Conservation (phyloP, 2,113 vertebrate species). For the Polyodon spathula region DNA sequence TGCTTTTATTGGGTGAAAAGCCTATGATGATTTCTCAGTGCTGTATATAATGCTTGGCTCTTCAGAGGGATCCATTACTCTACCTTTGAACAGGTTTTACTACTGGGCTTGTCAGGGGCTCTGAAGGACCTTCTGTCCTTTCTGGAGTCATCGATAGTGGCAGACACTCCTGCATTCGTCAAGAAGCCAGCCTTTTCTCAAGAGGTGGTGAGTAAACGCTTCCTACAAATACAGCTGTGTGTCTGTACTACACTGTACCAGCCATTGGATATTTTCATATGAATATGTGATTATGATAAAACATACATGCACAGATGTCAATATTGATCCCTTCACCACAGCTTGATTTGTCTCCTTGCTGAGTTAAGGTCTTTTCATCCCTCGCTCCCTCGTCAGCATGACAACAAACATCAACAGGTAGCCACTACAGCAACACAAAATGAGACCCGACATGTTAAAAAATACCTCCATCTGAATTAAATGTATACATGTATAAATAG, state of each 20-base stretch:
- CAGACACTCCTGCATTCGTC: slow-evolving; percentile 53
- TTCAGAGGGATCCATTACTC: not conserved
- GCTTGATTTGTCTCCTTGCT: too few species aligned
- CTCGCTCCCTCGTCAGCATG: too few species aligned
- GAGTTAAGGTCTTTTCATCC: too few species aligned
- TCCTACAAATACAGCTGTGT: not conserved
- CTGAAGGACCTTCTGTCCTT: slow-evolving; percentile 45
- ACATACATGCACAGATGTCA: too few species aligned
- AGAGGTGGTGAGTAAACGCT: slow-evolving; percentile 69
- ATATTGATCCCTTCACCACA: not conserved
- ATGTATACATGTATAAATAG: too few species aligned
- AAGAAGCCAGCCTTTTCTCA: slow-evolving; percentile 66
- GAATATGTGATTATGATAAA: not conserved
- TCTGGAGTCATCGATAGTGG: slow-evolving; percentile 46
- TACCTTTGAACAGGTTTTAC: slow-evolving; percentile 55
- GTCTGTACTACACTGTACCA: not conserved
- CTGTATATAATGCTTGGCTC: not conserved
- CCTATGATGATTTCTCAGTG: not conserved
- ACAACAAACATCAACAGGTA: too few species aligned
- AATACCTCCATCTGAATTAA: too few species aligned
- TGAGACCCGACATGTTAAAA: too few species aligned
- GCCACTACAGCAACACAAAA: too few species aligned
- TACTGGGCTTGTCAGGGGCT: slow-evolving; percentile 53
- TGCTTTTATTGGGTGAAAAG: not conserved
- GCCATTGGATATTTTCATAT: not conserved